Base-by-base conservation (phyloP, 2,888 invertebrate species). In the Eustalomyia histrio region DNA sequence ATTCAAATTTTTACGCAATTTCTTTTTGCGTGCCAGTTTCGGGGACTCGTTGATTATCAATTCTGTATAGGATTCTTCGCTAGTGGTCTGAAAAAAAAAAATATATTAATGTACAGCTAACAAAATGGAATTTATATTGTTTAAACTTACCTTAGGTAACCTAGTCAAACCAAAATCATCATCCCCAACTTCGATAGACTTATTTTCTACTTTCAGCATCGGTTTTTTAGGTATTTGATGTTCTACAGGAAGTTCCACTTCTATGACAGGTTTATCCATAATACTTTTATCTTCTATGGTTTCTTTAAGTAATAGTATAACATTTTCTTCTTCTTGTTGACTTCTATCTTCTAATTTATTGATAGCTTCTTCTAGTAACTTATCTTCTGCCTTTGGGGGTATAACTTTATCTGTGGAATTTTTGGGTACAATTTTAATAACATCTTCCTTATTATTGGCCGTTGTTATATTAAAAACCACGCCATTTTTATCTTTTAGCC, bases 1-100 rank as follows among this genome's bases (percentile, higher is more conserved):
- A 16, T 86, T 86, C 5, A 89, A 79, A 0, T 84, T 85, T 29
- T 89, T 88, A 1, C 87, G 87, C 79, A 86, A 82, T 74, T 89
- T 89, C 87, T 87, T 90, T 81, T 86, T 89, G 8, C 90, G 89
- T 18, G 85, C 84, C 4, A 86, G 86, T 4, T 89, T 86, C 47
- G 8, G 0, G 1, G 84, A 61, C 6, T 89, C 87, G n/a, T 86
- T 85, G 0, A 9, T 3, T 1, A 64, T 33, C 7, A 55, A n/a
- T 2, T 88, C 88, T 0, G 83, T 84, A 76, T 86, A 85, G 4
- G 88, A 87, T 60, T 89, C 88, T 80, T 87, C 89, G 67, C 85
- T 89, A 52, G 87, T 86, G 63, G 86, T 84, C 87, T 90, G 83
- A 43, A 21, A 50, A 12, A 12, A 4, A 5, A 16, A 58, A 43